Evolutionary conservation across 2,113 vertebrate species (phyloP).

Genomic region (Aviceda subcristata): DNA sequence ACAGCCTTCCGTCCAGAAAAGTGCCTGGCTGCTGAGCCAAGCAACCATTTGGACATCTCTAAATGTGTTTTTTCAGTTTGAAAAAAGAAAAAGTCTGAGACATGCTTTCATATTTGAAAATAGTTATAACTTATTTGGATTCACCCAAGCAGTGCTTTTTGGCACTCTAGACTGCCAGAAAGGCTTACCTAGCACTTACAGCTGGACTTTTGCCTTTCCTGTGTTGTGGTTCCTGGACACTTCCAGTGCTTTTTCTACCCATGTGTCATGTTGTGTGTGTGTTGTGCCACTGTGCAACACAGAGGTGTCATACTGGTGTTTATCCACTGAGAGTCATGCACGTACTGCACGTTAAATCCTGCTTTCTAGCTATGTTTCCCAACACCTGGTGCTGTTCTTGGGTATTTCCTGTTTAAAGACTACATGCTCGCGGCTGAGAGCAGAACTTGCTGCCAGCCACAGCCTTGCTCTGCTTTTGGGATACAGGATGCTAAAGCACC

Average conservation of each 20-base stretch:
- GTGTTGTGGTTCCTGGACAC: background rate
- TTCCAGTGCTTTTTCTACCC: background rate
- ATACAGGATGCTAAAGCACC: background rate
- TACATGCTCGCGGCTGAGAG: background rate
- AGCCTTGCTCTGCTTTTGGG: background rate
- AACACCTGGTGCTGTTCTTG: background rate
- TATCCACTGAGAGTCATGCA: slow-evolving; percentile 4
- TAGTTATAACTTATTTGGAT: background rate
- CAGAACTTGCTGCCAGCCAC: background rate
- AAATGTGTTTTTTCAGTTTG: background rate
- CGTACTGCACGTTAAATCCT: background rate
- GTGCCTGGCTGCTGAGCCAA: background rate
- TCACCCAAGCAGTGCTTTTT: background rate
- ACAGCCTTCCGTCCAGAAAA: background rate
- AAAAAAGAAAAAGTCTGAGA: background rate
- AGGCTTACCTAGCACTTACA: background rate
- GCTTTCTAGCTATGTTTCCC: background rate
- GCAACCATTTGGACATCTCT: background rate
- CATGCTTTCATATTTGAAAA: background rate
- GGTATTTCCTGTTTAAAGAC: background rate
- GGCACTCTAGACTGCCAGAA: background rate
- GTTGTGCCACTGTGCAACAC: background rate
- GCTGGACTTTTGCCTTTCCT: background rate
- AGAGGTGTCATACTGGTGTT: background rate
- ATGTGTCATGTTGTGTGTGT: background rate